Conservation (phyloP, 2,797 vertebrate genomes). For the Podargus strigoides region DNA sequence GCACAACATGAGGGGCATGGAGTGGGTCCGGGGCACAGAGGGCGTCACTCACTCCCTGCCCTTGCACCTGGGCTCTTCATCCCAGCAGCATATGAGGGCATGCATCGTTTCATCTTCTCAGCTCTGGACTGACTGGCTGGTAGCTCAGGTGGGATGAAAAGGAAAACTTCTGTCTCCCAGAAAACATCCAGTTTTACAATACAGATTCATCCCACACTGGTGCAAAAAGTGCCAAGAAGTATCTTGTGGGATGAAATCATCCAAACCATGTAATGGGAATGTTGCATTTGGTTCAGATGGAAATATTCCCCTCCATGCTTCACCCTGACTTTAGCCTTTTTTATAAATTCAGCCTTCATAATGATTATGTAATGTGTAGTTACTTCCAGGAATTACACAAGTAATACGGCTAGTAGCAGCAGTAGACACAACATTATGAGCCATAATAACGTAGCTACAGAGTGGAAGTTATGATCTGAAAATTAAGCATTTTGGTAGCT, state of each 20-base stretch:
- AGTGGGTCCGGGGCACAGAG: fast-evolving
- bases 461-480: background rate
- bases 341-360: background rate
- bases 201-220: fast-evolving
- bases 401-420: background rate
- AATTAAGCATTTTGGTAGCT: background rate
- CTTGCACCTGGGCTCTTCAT: background rate
- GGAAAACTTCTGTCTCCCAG: background rate
- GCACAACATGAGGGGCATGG: background rate
- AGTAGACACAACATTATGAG: background rate
- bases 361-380: background rate
- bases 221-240: background rate
- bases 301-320: background rate
- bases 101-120: no score
- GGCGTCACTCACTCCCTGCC: fast-evolving
- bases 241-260: background rate
- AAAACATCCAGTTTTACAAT: background rate
- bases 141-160: fast-evolving
- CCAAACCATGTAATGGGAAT: background rate
- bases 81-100: fast-evolving
- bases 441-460: background rate
- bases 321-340: background rate
- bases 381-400: background rate
- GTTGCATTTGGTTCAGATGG: background rate
- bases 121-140: background rate